Evolutionary conservation across 2,797 vertebrate species (phyloP).

Genomic region (Hippopotamyrus pictus): DNA sequence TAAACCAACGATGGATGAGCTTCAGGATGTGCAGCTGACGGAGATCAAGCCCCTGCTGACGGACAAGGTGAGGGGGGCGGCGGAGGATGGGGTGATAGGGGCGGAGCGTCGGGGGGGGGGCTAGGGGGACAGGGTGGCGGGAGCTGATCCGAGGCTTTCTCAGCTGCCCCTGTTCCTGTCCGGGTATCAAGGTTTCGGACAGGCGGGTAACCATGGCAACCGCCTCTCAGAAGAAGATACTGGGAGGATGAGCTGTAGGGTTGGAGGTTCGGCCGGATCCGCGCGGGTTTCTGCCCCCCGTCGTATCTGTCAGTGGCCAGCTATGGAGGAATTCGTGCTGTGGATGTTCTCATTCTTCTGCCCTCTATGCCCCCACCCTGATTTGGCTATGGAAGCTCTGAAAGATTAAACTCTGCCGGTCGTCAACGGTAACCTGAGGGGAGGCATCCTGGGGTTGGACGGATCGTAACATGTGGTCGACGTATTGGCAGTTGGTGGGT

Average conservation of each 20-base stretch:
- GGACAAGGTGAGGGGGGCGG: constrained; percentile 68
- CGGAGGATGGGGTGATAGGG: neutral
- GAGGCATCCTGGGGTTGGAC: neutral
- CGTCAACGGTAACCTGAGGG: neutral
- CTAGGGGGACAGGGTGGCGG: neutral
- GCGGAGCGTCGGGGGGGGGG: neutral
- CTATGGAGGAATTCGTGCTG: neutral
- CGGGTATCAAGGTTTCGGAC: constrained; percentile 14
- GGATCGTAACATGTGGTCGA: neutral
- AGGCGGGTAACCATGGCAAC: constrained; percentile 28
- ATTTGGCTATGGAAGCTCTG: neutral
- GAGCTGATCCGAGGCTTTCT: constrained; percentile 8
- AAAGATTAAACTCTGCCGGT: constrained; percentile 1
- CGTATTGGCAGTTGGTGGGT: neutral
- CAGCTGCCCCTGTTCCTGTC: neutral
- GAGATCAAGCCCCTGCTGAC: constrained; percentile 91
- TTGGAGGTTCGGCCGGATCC: neutral
- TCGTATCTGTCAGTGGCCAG: neutral
- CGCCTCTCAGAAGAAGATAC: neutral
- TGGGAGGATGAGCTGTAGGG: neutral
- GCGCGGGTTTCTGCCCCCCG: neutral
- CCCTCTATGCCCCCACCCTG: neutral
- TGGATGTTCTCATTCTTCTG: neutral
- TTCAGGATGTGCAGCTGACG: constrained; percentile 88
- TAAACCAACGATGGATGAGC: constrained; percentile 74